Evolutionary conservation across 2,113 vertebrate species (phyloP), one percentile per base, ranked within the genome.

Genomic region (Percopsis transmontana): DNA sequence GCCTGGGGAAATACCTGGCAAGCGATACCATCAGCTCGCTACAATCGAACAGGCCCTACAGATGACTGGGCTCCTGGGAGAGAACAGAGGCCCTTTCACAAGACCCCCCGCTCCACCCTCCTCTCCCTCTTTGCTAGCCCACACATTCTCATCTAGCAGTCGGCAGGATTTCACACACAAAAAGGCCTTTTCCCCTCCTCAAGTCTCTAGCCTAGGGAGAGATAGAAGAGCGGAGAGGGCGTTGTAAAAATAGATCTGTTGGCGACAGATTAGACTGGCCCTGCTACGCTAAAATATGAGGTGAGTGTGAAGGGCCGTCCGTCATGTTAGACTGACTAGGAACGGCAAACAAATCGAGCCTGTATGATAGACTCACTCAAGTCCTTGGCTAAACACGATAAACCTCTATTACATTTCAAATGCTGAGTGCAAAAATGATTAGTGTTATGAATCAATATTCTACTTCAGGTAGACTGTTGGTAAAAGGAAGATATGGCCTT

Each of bases 21-120:
- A 76, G 77, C 53, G 72, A 87, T 85, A 86, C 69, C 74, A 84
- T 87, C 84, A 62, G 61, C 68, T 68, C 78, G 70, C 79, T 66
- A 80, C 82, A 85, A 85, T 70, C 61, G 83, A 74, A 82, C 80
- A 72, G 69, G 77, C 81, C n/a, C 85, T 82, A 87, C 87, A 88
- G 87, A 82, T 90, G 88, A 90, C 86, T 80, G 78, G 68, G 79
- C 81, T 87, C 84, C 87, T 84, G 16, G 61, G 86, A 75, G 83
- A 88, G 86, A 90, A 88, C 86, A 88, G 87, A 91, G 85, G 81
- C 82, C 84, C 88, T 87, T 90, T 89, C 86, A 89, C 87, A 87
- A 82, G 75, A 62, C 67, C 65, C 56, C 41, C 53, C 59, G 33
- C 10, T 45, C 19, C 61, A 13, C 53, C 52, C 66, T 58, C 40